phyloP scores from a whole-genome alignment of 2,113 vertebrate genomes.

The Paracanthobrama guichenoti region DNA sequence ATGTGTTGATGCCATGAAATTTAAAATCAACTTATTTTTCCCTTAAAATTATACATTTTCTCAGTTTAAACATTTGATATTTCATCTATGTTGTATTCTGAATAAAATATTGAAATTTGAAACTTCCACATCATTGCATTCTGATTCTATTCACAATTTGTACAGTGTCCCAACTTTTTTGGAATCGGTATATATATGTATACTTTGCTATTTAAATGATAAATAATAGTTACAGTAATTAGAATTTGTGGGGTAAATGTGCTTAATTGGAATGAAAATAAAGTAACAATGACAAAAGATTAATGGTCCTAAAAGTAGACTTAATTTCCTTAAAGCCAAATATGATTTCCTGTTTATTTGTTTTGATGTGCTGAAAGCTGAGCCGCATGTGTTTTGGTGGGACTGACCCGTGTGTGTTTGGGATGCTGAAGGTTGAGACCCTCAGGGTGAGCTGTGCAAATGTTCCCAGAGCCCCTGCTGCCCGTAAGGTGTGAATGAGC shows the following conservation, averaged over 20 bases:
- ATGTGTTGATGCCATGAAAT: no score
- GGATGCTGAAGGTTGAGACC: conserved; percentile 53
- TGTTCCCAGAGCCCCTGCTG: conserved; percentile 48
- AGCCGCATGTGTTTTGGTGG: no score
- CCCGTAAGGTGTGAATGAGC: conserved; percentile 72
- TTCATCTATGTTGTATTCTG: no score
- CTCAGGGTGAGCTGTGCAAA: conserved; percentile 10
- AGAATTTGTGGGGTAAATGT: not conserved
- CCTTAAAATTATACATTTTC: no score
- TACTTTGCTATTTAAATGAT: not conserved
- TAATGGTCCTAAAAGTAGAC: not conserved
- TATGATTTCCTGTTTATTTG: not conserved
- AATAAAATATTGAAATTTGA: no score
- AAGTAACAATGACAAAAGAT: not conserved
- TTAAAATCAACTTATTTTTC: no score
- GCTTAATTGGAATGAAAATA: not conserved
- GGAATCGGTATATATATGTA: no score
- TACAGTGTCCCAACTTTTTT: no score
- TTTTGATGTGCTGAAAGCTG: not conserved
- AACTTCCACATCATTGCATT: no score
- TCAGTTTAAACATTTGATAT: no score
- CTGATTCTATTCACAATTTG: no score
- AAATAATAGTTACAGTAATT: not conserved
- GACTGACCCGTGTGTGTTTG: not conserved
- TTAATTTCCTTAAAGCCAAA: not conserved